Conservation (phyloP, 1,140 invertebrate species). For the Microvelia longipes region DNA sequence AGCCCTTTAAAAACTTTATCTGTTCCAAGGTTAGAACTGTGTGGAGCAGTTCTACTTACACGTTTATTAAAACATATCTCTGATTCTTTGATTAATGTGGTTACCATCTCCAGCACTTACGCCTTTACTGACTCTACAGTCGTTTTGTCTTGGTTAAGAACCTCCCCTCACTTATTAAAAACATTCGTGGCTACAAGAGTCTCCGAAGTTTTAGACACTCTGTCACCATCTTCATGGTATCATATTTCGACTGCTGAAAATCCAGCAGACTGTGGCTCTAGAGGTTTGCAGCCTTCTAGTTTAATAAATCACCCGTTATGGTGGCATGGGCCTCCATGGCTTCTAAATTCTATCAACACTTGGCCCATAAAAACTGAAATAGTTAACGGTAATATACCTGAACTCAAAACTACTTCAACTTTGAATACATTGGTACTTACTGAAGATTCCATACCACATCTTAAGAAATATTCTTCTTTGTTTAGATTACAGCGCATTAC, state of each 20-base stretch:
- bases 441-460: background rate
- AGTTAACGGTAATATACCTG: background rate
- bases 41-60: conserved; percentile 27
- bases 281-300: background rate
- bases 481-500: background rate
- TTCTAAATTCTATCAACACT: background rate
- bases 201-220: conserved; percentile 16
- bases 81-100: background rate
- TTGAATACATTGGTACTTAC: background rate
- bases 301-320: background rate
- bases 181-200: conserved; percentile 27
- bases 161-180: conserved; percentile 17
- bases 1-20: conserved; percentile 28
- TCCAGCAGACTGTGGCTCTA: background rate
- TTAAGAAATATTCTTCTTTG: background rate
- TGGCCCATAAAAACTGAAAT: background rate
- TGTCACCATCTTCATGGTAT: background rate
- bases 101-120: background rate
- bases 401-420: background rate
- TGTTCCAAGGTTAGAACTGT: conserved; percentile 30
- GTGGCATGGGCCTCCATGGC: background rate
- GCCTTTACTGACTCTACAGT: conserved; percentile 9
- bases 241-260: background rate
- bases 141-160: conserved; percentile 21
- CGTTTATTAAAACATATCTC: conserved; percentile 9